phyloP scores from a whole-genome alignment of 1,140 invertebrate species.

The Papilio xuthus region DNA sequence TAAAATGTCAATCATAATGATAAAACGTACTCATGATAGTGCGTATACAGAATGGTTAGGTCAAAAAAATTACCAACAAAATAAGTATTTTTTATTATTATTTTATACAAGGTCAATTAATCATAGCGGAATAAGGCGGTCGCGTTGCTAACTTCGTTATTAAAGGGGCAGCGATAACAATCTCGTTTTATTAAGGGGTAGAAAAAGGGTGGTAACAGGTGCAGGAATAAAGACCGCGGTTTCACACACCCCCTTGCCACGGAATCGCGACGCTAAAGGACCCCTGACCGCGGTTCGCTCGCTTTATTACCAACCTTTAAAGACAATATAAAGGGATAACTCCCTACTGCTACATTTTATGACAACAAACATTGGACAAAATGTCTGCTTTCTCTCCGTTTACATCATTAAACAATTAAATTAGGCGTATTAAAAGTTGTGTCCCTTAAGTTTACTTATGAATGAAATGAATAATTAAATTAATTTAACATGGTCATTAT shows the following conservation, averaged over 20 bases:
- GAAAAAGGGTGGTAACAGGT: constrained; percentile 21
- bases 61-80: not conserved
- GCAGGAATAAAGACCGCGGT: constrained; percentile 20
- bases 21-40: not conserved
- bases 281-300: constrained; percentile 43
- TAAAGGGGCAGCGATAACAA: constrained; percentile 29
- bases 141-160: constrained; percentile 20
- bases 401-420: not conserved
- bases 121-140: constrained; percentile 5
- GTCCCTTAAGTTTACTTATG: not conserved
- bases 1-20: constrained; percentile 19
- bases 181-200: constrained; percentile 31
- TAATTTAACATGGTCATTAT: not conserved
- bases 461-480: not conserved
- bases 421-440: not conserved
- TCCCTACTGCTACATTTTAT: constrained; percentile 30
- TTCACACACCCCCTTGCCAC: constrained; percentile 5
- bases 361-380: constrained; percentile 12
- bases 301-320: constrained; percentile 55
- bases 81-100: not conserved
- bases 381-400: not conserved
- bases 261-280: constrained; percentile 51
- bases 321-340: constrained; percentile 34
- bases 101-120: not conserved
- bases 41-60: not conserved